Conservation (phyloP, 2,113 vertebrate species). For the Poeciliopsis retropinna region DNA sequence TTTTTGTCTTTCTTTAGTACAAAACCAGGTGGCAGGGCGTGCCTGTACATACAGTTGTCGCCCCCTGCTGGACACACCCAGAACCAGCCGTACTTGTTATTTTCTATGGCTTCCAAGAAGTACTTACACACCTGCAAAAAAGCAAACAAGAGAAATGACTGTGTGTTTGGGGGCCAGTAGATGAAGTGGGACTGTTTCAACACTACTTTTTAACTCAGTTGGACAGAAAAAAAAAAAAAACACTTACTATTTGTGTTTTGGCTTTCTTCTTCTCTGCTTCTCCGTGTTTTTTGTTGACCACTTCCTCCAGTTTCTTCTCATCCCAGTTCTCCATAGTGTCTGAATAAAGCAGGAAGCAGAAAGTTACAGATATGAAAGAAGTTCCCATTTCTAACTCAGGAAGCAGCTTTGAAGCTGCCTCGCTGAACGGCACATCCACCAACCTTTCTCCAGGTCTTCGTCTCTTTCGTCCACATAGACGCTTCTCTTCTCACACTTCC, state of each 20-base stretch:
- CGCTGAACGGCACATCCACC: neutral
- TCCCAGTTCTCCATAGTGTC: constrained; percentile 99
- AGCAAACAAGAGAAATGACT: rapidly evolving
- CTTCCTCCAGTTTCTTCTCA: constrained; percentile 98
- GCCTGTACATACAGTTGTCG: constrained; percentile 94
- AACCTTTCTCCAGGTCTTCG: constrained; percentile 96
- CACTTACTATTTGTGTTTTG: constrained; percentile 96
- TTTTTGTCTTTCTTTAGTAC: constrained; percentile 97
- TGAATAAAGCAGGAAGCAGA: constrained; percentile 55
- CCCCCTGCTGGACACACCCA: constrained; percentile 95
- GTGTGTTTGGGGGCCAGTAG: neutral
- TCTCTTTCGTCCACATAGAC: constrained; percentile 95
- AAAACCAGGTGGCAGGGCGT: constrained; percentile 95
- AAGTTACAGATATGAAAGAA: neutral
- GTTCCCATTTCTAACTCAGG: no score
- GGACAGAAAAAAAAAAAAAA: neutral
- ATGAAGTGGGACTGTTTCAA: neutral
- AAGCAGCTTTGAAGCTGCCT: no score
- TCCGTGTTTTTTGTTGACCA: constrained; percentile 96
- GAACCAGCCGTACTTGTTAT: constrained; percentile 99
- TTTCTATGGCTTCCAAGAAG: constrained; percentile 97
- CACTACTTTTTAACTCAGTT: neutral
- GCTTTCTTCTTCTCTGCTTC: constrained; percentile 97
- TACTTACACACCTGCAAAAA: constrained; percentile 89
- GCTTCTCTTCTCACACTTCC: constrained; percentile 96